A percentile compares a stretch with the other conserved stretches of the same genome.
These are phyloP conservation scores for Orgyia antiqua DNA, from an alignment of 2,888 invertebrate genomes.

Conservation along the genomic window DNA sequence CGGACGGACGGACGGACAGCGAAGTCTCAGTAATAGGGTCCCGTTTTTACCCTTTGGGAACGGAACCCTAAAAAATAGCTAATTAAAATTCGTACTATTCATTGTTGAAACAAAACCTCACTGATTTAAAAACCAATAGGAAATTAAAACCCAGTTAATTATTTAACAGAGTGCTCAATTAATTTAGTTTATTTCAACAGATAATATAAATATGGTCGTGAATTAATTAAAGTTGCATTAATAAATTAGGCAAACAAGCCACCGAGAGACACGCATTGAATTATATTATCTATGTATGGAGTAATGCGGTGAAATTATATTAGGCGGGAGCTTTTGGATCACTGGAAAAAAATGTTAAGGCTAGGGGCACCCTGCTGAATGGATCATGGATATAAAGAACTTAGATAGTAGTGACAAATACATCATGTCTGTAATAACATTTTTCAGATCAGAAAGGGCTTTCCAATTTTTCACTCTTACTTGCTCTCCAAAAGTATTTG, in stretches of 20 bases:
- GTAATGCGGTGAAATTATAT: conserved; percentile 54
- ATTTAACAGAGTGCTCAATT: conserved; percentile 39
- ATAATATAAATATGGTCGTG: conserved; percentile 34
- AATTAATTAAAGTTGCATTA: conserved; percentile 49
- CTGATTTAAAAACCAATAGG: too few relatives aligned
- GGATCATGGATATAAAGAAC: conserved; percentile 7
- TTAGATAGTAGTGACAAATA: too few relatives aligned
- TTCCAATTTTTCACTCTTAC: too few relatives aligned
- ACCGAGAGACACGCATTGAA: conserved; percentile 40
- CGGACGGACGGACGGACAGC: too few relatives aligned
- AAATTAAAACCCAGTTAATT: conserved; percentile 31
- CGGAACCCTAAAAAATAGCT: too few relatives aligned
- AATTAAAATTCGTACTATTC: too few relatives aligned
- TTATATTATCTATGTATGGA: conserved; percentile 53
- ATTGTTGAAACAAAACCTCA: too few relatives aligned
- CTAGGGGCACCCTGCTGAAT: conserved; percentile 43
- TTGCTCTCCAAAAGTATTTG: too few relatives aligned
- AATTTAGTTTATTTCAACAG: conserved; percentile 39
- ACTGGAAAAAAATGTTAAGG: conserved; percentile 48
- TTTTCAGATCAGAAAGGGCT: too few relatives aligned
- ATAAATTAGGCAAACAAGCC: conserved; percentile 51
- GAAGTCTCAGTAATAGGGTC: too few relatives aligned
- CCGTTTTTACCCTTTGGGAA: too few relatives aligned
- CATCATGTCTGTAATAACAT: too few relatives aligned
- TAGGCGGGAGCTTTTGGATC: conserved; percentile 54